These are phyloP conservation scores for Perca fluviatilis DNA, from an alignment of 2,113 vertebrate genomes.

Conservation along the genomic window DNA sequence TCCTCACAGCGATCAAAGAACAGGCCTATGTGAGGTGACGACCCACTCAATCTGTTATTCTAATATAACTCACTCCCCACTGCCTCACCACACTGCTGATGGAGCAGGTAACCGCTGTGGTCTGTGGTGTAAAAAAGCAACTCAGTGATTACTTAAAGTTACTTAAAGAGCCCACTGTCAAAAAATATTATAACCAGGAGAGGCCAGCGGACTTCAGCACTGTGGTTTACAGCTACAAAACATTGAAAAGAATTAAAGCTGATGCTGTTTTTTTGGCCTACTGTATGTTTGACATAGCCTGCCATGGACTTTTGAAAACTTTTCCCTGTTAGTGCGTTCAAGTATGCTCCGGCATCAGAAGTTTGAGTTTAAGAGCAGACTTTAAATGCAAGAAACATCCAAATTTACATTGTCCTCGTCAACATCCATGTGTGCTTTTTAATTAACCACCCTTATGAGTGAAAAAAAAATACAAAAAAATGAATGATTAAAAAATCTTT, in stretches of 20 bases:
- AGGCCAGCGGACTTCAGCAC: conserved; percentile 27
- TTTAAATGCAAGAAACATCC: background rate
- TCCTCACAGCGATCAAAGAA: conserved; percentile 35
- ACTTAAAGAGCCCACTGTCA: conserved; percentile 28
- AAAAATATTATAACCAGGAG: conserved; percentile 34
- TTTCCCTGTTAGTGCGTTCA: background rate
- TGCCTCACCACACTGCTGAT: conserved; percentile 57
- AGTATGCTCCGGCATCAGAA: background rate
- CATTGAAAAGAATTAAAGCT: background rate
- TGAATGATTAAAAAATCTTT: no score
- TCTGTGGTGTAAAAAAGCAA: conserved; percentile 51
- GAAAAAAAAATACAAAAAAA: no score
- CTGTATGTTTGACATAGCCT: background rate
- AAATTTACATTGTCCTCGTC: background rate
- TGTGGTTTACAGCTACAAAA: conserved; percentile 11
- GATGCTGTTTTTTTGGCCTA: background rate
- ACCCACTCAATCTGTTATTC: conserved; percentile 66
- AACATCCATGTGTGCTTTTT: background rate
- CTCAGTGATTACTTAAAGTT: conserved; percentile 30
- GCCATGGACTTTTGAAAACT: background rate
- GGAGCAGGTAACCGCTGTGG: conserved; percentile 67
- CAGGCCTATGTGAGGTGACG: conserved; percentile 40
- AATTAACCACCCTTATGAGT: background rate
- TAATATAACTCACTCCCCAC: conserved; percentile 53
- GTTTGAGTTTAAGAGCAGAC: background rate